Conservation (phyloP, 2,113 vertebrate species). For the Heterocephalus glaber region DNA sequence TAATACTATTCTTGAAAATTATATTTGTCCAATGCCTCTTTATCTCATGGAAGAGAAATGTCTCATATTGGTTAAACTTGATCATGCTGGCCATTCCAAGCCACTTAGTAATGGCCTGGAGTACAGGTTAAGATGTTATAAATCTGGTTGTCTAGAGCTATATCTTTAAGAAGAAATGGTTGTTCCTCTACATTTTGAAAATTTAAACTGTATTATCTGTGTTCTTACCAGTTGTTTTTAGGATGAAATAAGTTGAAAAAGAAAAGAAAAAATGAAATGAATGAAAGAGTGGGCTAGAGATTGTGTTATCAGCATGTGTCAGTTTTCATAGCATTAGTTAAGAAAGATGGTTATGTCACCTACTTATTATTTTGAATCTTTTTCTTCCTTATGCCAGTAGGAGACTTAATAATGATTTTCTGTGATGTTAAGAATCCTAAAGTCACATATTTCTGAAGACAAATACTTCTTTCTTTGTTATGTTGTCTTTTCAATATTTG, state of each 20-base stretch:
- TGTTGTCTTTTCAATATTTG: slow-evolving; percentile 60
- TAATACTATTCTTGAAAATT: neutral
- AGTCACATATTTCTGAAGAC: slow-evolving; percentile 24
- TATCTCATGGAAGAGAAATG: neutral
- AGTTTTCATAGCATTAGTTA: neutral
- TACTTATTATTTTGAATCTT: neutral
- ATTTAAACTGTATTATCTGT: neutral
- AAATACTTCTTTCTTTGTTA: slow-evolving; percentile 45
- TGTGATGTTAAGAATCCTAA: neutral
- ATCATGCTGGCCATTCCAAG: neutral
- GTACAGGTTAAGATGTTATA: neutral
- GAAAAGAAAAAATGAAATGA: neutral
- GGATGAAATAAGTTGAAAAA: neutral
- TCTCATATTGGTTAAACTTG: neutral
- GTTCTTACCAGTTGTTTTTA: neutral
- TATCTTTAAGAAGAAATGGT: neutral
- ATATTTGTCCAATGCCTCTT: neutral
- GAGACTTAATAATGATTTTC: neutral
- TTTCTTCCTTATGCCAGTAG: neutral
- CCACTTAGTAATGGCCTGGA: neutral
- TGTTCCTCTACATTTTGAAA: neutral
- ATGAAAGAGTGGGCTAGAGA: neutral
- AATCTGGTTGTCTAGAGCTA: neutral
- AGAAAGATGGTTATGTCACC: neutral
- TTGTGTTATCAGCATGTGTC: neutral